phyloP scores from a whole-genome alignment of 2,113 vertebrate genomes.

The Thryonomys swinderianus region DNA sequence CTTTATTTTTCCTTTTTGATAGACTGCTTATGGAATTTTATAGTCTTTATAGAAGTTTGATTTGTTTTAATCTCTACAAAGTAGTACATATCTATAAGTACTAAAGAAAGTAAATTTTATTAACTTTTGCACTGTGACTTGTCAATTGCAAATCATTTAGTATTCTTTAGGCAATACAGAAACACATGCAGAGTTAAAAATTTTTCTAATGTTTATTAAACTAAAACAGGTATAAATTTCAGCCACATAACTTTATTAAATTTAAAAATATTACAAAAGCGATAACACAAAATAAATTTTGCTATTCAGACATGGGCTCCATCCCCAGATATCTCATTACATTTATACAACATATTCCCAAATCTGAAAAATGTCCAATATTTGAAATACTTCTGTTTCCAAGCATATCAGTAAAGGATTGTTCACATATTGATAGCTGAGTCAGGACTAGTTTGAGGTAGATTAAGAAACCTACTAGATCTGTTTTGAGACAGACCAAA shows the following conservation, averaged over 20 bases:
- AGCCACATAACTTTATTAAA: background rate
- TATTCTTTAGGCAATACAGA: background rate
- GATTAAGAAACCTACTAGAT: too few relatives aligned
- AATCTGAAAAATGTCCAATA: too few relatives aligned
- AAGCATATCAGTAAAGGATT: too few relatives aligned
- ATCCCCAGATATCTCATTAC: too few relatives aligned
- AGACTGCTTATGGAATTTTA: background rate
- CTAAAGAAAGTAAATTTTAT: background rate
- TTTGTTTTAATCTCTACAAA: background rate
- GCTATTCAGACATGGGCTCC: too few relatives aligned
- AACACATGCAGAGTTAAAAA: background rate
- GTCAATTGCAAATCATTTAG: background rate
- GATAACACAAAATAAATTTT: too few relatives aligned
- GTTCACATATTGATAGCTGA: too few relatives aligned
- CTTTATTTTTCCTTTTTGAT: constrained; percentile 2
- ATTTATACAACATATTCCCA: too few relatives aligned
- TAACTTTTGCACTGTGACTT: background rate
- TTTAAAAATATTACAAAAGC: too few relatives aligned
- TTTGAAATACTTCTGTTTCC: too few relatives aligned
- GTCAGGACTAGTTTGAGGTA: too few relatives aligned
- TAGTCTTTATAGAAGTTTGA: background rate
- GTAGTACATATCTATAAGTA: background rate
- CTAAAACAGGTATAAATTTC: background rate
- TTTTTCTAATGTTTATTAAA: background rate
- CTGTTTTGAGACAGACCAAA: background rate